Evolutionary conservation across 2,113 vertebrate genomes (phyloP), one percentile per base, ranked within the genome.

Genomic region (Pleuronectes platessa): DNA sequence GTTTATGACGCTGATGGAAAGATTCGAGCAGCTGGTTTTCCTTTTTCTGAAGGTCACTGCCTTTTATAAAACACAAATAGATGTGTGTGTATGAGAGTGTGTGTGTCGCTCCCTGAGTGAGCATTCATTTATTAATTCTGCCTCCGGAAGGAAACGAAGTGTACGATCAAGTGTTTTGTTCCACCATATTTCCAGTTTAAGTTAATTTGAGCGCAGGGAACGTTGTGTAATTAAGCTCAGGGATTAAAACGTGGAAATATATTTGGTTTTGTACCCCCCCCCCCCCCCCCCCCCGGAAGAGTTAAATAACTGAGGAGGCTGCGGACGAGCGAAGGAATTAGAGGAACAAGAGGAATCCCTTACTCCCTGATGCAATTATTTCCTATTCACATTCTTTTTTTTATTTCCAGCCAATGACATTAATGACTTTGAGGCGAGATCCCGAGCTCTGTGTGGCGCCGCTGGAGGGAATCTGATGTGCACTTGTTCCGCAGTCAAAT

Each of bases 341-440:
- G 94, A 95, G 95, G 81, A 90, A 0, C 58, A 82, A 86, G 94
- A 88, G 56, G 82, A 93, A 88, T 97, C 96, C 95, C 96, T 86
- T 84, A 90, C 81, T 96, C 96, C 96, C 97, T 54, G 53, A 96
- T 94, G 96, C 94, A 97, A 97, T 98, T 97, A 98, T 95, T 96
- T 96, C 93, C 87, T 89, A 93, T 96, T 96, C 96, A 93, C 90
- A 94, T 95, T 95, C 2, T 61, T 21, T 61, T 61, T 95, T 95
- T 93, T 40, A 40, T 35, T 95, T 95, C 92, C 91, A 93, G 93
- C 93, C 93, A 94, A 96, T 96, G 95, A 96, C 94, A 93, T 95
- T 96, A 96, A 96, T 96, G 95, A 95, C 95, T 96, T 95, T 96
- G 93, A 96, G 92, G 92, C 92, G 80, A 83, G 86, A 89, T 90